Conservation (phyloP, 2,888 invertebrate species). For the Nomada flava region DNA sequence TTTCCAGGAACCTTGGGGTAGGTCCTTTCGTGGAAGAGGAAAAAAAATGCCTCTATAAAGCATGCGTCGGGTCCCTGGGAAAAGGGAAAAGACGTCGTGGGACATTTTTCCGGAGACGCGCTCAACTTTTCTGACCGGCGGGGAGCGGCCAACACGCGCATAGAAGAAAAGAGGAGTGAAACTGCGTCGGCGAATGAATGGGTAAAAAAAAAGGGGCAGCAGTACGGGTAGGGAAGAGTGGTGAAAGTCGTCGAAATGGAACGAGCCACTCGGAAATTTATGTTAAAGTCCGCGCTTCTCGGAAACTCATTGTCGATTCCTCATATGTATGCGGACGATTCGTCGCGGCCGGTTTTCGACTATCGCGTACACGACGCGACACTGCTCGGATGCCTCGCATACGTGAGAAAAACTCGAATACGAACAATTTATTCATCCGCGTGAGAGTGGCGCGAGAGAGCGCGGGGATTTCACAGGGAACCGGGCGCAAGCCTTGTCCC, state of each 20-base stretch:
- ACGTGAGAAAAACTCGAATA: slow-evolving; percentile 59
- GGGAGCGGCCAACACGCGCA: slow-evolving; percentile 1
- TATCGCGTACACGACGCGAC: slow-evolving; percentile 16
- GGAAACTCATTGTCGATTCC: slow-evolving; percentile 81
- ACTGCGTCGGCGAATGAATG: slow-evolving; percentile 10
- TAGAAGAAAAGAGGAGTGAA: background rate
- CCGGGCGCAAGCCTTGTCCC: background rate
- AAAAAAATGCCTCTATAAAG: slow-evolving; percentile 74
- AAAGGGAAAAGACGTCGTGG: slow-evolving; percentile 61
- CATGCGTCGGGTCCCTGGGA: slow-evolving; percentile 72
- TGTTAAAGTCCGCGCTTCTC: slow-evolving; percentile 78
- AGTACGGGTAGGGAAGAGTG: slow-evolving; percentile 44
- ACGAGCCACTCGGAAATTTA: slow-evolving; percentile 75
- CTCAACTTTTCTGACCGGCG: background rate
- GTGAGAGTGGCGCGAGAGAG: slow-evolving; percentile 19
- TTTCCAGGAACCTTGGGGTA: slow-evolving; percentile 80
- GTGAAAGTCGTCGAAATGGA: slow-evolving; percentile 67
- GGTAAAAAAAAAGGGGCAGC: slow-evolving; percentile 25
- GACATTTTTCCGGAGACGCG: slow-evolving; percentile 68
- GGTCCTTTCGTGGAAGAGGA: slow-evolving; percentile 72
- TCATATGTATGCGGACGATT: slow-evolving; percentile 78
- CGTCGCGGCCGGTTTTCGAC: slow-evolving; percentile 65
- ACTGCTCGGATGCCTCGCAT: slow-evolving; percentile 28
- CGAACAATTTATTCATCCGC: slow-evolving; percentile 56
- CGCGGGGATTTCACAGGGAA: slow-evolving; percentile 27